Evolutionary conservation across 2,888 invertebrate genomes (phyloP), one percentile per base, ranked within the genome.

Genomic region (Molorchus minor): DNA sequence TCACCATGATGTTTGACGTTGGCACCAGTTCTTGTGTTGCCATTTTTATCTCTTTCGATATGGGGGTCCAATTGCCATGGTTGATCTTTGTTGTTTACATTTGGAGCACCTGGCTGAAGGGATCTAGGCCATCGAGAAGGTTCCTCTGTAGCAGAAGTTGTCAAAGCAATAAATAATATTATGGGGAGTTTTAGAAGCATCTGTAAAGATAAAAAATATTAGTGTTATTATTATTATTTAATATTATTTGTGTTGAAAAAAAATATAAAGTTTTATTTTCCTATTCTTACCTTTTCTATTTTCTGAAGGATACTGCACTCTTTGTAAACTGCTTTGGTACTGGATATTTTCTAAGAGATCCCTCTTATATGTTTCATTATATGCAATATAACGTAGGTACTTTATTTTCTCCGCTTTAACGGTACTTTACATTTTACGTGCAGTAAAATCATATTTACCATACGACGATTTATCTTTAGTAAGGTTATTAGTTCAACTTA

Each of bases 31-130:
- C 29, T 5, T 2, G 25, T 44, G 29, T 44, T 44, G n/a, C 25
- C 44, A 12, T 53, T 29, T 1, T 45, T 56, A n/a, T 54, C 61
- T 13, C 58, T 35, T 21, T 19, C 51, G 13, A 63, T 35, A 51
- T 58, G 45, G 1, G 63, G 62, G 30, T 58, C 62, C 2, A 62
- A 54, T 13, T 60, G 45, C 65, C 65, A 65, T 4, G 56, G 56
- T 29, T 56, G 46, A 8, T 56, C 13, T 3, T 56, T 49, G 8
- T 49, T 49, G 5, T 49, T 49, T 13, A 38, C 5, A 21, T 36
- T 15, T 2, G 49, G 49, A 7, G 49, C 38, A 19, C 49, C 49
- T 4, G 49, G 38, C 17, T 49, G 49, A 10, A 49, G 21, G 0
- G 49, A 49, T 16, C 49, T 33, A 12, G 8, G 21, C 38, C 16